These are phyloP conservation scores for Dendrocopos noguchii DNA, from an alignment of 2,113 vertebrate species.

Conservation along the genomic window DNA sequence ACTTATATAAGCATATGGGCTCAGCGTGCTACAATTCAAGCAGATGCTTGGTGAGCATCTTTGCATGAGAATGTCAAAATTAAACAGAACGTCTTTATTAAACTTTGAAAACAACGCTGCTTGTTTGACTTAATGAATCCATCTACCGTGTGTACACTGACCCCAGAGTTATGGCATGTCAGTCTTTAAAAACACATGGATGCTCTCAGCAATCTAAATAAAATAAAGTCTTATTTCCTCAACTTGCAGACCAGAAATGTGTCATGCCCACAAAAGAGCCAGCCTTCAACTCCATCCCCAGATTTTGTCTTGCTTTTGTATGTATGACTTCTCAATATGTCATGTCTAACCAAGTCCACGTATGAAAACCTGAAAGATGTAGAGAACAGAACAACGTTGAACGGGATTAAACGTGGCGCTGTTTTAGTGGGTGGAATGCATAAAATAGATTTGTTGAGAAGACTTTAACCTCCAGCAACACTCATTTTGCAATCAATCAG, in stretches of 20 bases:
- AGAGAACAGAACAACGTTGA: not conserved
- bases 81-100: not conserved
- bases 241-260: not conserved
- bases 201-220: not conserved
- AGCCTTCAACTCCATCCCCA: not conserved
- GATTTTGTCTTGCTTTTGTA: not conserved
- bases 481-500: conserved; percentile 49
- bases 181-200: not conserved
- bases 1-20: not conserved
- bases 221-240: not conserved
- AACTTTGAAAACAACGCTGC: not conserved
- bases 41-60: not conserved
- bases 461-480: conserved; percentile 4
- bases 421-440: not conserved
- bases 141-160: not conserved
- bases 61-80: not conserved
- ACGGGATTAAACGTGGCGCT: conserved; percentile 7
- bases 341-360: not conserved
- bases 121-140: not conserved
- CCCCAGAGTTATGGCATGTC: not conserved
- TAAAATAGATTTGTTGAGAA: conserved; percentile 26
- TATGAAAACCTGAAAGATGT: not conserved
- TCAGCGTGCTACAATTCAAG: not conserved
- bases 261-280: not conserved
- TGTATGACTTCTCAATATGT: not conserved